Evolutionary conservation across 2,113 vertebrate genomes (phyloP), one percentile per base, ranked within the genome.

Genomic region (Clinocottus analis): DNA sequence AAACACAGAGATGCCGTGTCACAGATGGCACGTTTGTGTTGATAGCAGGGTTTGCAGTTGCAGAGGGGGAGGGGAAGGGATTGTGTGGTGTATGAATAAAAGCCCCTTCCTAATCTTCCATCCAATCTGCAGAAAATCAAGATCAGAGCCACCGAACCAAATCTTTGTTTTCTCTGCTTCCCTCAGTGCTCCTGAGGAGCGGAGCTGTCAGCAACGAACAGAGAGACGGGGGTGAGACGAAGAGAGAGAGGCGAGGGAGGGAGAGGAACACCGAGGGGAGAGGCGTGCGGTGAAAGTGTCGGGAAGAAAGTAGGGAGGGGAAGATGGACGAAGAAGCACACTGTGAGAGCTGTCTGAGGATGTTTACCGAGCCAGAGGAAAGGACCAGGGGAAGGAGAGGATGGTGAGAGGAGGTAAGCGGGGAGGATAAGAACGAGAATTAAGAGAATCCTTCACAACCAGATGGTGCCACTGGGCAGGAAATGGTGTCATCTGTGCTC

Each of bases 61-160:
- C 85, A 78, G 83, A n/a, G n/a, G n/a, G n/a, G n/a, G n/a, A n/a
- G 82, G 47, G 81, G 84, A 84, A 71, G 84, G 43, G 80, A 84
- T 85, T 86, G 88, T 85, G 91, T 69, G 78, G 77, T 67, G 86
- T 89, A 80, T 89, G 87, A 91, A 93, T 89, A 90, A 87, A 90
- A 78, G 85, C 81, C 81, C 70, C 68, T n/a, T 82, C 87, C 89
- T 92, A 90, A 92, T 94, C 92, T 92, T 85, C 90, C 88, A 88
- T 92, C 90, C 90, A 92, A 91, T 93, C 89, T 91, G 86, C 89
- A 90, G 82, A 93, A 93, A 93, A 91, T 93, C 91, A 86, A 90
- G 92, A 92, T 92, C 90, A 88, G 82, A 94, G 85, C 85, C 87
- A 92, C 84, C 90, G 91, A 94, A 94, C 89, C 91, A 88, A 88